These are phyloP conservation scores for Ashinkailepas kermadecensis DNA, from an alignment of 2,888 invertebrate species.

Conservation along the genomic window DNA sequence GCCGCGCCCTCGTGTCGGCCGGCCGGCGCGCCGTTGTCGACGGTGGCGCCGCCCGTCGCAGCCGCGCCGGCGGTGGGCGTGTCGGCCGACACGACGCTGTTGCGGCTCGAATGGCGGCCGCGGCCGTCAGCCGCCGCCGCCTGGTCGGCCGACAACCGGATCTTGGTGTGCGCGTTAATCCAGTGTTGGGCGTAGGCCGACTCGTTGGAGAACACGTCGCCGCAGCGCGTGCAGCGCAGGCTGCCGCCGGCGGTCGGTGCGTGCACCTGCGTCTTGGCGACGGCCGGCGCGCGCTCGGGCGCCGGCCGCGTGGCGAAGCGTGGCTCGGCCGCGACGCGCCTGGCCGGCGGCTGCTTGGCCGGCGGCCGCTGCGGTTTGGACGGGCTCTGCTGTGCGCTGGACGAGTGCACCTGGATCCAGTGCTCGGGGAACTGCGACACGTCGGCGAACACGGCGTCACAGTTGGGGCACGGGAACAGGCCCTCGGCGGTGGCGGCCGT, in stretches of 20 bases:
- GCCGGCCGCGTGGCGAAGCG: neutral
- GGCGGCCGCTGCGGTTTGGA: neutral
- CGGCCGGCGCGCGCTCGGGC: neutral
- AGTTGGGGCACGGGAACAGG: neutral
- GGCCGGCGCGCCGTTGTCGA: too few species aligned
- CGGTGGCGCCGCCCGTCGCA: too few species aligned
- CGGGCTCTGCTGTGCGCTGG: neutral
- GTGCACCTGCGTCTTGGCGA: neutral
- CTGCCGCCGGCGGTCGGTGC: neutral
- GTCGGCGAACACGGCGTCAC: neutral
- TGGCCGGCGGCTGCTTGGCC: too few species aligned
- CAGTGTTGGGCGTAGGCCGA: slow-evolving; percentile 6
- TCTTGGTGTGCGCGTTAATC: neutral
- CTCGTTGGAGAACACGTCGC: neutral
- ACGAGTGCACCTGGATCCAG: neutral
- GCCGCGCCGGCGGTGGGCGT: too few species aligned
- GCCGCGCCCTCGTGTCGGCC: too few species aligned
- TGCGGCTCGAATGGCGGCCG: too few species aligned
- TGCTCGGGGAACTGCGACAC: neutral
- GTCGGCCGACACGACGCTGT: too few species aligned
- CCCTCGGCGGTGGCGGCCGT: neutral
- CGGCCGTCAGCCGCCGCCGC: neutral
- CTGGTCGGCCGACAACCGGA: neutral
- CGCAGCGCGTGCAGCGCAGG: slow-evolving; percentile 1
- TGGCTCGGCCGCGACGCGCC: neutral